phyloP scores from a whole-genome alignment of 1,140 invertebrate genomes.

The Heliconius congener region DNA sequence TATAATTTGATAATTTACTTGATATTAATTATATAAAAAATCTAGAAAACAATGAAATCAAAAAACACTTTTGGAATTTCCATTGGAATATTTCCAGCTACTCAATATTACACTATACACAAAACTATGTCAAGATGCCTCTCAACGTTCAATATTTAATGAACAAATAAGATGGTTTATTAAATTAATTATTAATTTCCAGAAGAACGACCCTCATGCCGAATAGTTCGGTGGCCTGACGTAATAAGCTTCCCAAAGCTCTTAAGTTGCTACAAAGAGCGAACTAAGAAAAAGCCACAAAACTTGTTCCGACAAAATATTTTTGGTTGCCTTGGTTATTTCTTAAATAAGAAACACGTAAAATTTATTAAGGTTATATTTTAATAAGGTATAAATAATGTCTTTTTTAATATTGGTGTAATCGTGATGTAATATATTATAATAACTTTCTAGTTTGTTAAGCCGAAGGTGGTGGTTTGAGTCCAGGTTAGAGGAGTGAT shows the following conservation, averaged over 20 bases:
- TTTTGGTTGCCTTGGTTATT: constrained; percentile 28
- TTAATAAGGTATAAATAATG: neutral
- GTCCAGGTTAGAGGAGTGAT: no score
- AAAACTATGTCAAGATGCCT: neutral
- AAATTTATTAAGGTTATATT: neutral
- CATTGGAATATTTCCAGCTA: no score
- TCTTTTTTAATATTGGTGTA: neutral
- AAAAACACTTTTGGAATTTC: no score
- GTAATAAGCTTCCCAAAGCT: constrained; percentile 36
- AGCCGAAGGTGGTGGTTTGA: neutral
- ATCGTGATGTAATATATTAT: no score
- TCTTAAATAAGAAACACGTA: constrained; percentile 20
- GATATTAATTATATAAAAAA: no score
- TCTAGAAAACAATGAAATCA: no score
- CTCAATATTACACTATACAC: neutral
- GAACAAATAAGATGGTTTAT: constrained; percentile 13
- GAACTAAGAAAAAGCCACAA: constrained; percentile 35
- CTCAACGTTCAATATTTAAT: constrained; percentile 18
- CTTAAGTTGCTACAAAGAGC: constrained; percentile 38
- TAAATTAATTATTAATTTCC: constrained; percentile 29
- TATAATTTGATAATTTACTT: no score
- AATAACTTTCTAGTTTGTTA: neutral
- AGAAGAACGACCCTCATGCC: constrained; percentile 23
- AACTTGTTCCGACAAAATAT: constrained; percentile 40
- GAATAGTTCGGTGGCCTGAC: constrained; percentile 37